Conservation (phyloP, 2,888 invertebrate species). For the Melipona beecheii region DNA sequence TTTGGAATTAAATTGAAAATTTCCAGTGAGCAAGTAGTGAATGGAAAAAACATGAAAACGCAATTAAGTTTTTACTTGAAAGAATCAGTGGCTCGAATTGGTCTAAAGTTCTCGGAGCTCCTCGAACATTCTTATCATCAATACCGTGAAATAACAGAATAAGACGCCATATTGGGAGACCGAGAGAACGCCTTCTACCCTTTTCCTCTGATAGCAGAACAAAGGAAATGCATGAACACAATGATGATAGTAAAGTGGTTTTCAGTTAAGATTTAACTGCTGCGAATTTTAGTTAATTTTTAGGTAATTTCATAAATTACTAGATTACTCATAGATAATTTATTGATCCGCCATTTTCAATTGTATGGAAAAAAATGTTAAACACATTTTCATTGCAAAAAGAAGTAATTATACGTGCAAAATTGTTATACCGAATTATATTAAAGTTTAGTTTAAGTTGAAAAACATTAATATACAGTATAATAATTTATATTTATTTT, state of each 20-base stretch:
- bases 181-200: conserved; percentile 59
- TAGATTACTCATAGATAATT: no score
- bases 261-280: conserved; percentile 29
- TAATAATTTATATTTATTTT: neutral
- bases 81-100: conserved; percentile 20
- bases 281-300: neutral
- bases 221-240: conserved; percentile 63
- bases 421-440: neutral
- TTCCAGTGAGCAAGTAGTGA: neutral
- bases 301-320: neutral
- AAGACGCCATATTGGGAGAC: conserved; percentile 47
- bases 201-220: conserved; percentile 68
- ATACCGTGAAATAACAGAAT: conserved; percentile 28
- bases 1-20: neutral
- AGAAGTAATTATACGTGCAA: neutral
- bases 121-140: conserved; percentile 32
- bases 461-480: neutral
- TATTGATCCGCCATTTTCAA: no score
- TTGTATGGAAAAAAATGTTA: neutral
- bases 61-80: neutral
- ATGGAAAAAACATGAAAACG: neutral
- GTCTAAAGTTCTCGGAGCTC: neutral
- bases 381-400: neutral
- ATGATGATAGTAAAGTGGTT: conserved; percentile 55
- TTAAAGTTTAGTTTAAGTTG: neutral